A percentile compares a stretch with the other conserved stretches of the same genome.
These are phyloP conservation scores for Pangasius macronema DNA, from an alignment of 2,797 vertebrate genomes.

Conservation along the genomic window DNA sequence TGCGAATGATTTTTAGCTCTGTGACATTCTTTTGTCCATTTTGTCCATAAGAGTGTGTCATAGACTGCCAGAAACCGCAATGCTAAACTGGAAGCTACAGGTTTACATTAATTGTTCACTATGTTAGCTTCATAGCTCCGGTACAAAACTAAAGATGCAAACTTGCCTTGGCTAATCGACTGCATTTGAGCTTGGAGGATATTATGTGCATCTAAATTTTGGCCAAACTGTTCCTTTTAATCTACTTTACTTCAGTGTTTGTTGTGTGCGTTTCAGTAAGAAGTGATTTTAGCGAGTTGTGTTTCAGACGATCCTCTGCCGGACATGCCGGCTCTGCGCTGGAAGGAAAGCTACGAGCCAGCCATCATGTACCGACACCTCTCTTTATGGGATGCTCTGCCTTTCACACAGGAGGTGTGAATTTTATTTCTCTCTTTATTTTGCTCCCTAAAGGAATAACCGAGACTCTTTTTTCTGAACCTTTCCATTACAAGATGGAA, in stretches of 20 bases:
- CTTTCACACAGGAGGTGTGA: slow-evolving; percentile 64
- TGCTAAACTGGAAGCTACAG: background rate
- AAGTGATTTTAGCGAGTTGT: slow-evolving; percentile 50
- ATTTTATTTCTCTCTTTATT: background rate
- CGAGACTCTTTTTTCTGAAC: background rate
- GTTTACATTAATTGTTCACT: background rate
- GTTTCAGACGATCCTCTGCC: slow-evolving; percentile 73
- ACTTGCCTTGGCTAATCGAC: background rate
- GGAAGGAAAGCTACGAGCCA: slow-evolving; percentile 80
- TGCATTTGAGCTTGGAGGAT: background rate
- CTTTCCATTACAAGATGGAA: background rate
- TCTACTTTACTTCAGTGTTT: background rate
- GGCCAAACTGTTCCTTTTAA: background rate
- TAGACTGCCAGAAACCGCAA: background rate
- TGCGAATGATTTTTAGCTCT: too few species aligned
- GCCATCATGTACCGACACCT: slow-evolving; percentile 82
- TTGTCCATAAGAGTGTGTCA: background rate
- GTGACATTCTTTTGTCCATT: too few species aligned
- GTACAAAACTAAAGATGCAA: background rate
- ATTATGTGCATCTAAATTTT: background rate
- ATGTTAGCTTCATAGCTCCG: background rate
- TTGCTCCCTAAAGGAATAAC: background rate
- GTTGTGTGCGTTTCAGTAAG: background rate
- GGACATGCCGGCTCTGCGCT: slow-evolving; percentile 75
- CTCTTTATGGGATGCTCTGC: slow-evolving; percentile 88